A percentile compares a stretch with the other conserved stretches of the same genome.
phyloP scores from a whole-genome alignment of 2,888 invertebrate genomes.

The Drosophila neonasuta region DNA sequence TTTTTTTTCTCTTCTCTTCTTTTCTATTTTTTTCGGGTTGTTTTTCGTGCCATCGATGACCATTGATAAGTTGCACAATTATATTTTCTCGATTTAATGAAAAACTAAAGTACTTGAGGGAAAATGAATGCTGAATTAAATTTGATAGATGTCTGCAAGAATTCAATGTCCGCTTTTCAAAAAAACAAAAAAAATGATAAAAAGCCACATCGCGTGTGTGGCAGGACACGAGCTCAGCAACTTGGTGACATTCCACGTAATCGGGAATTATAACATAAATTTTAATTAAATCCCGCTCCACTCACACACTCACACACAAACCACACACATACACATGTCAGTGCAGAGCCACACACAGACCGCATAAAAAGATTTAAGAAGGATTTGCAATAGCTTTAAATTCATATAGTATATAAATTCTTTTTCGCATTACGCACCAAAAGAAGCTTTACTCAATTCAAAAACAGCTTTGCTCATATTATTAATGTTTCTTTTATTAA shows the following conservation, averaged over 20 bases:
- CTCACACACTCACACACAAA: not conserved
- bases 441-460: slow-evolving; percentile 8
- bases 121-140: not conserved
- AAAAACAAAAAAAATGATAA: slow-evolving; percentile 9
- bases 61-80: slow-evolving; percentile 51
- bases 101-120: slow-evolving; percentile 8
- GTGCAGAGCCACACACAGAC: not conserved
- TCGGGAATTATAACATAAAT: slow-evolving; percentile 34
- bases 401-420: not conserved
- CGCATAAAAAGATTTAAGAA: slow-evolving; percentile 23
- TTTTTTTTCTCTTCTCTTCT: slow-evolving; percentile 29
- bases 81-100: slow-evolving; percentile 27
- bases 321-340: not conserved
- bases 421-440: not conserved
- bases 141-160: slow-evolving; percentile 4
- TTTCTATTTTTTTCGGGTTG: slow-evolving; percentile 4
- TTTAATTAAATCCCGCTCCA: slow-evolving; percentile 28
- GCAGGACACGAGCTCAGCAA: slow-evolving; percentile 5
- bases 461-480: slow-evolving; percentile 9
- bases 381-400: slow-evolving; percentile 23
- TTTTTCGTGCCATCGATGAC: slow-evolving; percentile 36
- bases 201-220: not conserved
- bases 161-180: not conserved
- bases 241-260: slow-evolving; percentile 29
- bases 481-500: slow-evolving; percentile 15